These are phyloP conservation scores for Odobenus rosmarus DNA, from an alignment of 2,113 vertebrate genomes.

Conservation along the genomic window DNA sequence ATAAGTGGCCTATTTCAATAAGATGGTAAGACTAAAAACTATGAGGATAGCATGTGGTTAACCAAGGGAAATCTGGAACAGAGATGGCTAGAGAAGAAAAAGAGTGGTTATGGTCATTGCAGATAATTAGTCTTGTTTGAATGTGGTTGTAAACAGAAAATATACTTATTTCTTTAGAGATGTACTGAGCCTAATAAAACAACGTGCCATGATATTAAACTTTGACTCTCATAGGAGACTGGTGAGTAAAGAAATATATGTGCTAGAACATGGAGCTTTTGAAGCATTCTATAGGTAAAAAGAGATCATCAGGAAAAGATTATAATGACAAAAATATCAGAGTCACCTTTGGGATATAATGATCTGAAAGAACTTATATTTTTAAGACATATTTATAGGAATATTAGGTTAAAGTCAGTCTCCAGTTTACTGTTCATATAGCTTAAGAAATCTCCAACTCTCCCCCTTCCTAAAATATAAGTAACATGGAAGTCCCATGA, in stretches of 20 bases:
- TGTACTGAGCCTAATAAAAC: not conserved
- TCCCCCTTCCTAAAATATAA: constrained; percentile 31
- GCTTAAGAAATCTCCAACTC: not conserved
- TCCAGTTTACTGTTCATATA: not conserved
- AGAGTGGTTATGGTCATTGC: not conserved
- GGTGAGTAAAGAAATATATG: not conserved
- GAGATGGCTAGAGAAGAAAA: not conserved
- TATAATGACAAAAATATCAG: not conserved
- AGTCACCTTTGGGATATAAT: not conserved
- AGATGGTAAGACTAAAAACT: not conserved
- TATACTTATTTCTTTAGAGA: not conserved
- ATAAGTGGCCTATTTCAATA: not conserved
- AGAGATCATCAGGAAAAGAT: not conserved
- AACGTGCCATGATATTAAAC: not conserved
- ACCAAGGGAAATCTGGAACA: not conserved
- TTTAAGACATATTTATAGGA: not conserved
- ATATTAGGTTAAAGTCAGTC: not conserved
- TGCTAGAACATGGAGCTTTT: not conserved
- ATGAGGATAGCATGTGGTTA: not conserved
- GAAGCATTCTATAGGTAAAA: not conserved
- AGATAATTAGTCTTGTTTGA: not conserved
- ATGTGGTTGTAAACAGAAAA: not conserved
- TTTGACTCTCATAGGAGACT: not conserved
- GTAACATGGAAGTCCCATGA: constrained; percentile 39
- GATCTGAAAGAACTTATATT: not conserved